Evolutionary conservation across 2,797 vertebrate species (phyloP).

Genomic region (Mormyrus hasselquistii): DNA sequence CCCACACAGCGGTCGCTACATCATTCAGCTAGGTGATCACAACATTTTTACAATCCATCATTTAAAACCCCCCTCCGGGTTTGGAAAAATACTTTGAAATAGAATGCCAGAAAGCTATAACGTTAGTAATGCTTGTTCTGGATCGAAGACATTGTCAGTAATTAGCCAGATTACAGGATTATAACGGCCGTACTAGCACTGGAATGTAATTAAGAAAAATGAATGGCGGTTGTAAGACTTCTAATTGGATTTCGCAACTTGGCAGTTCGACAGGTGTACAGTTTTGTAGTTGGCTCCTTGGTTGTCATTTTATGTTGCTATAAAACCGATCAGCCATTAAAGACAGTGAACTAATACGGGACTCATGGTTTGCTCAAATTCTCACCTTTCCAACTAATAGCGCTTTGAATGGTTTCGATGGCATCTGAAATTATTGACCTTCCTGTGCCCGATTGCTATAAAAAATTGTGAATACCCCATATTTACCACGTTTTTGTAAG

Average conservation of each 20-base stretch:
- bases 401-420: background rate
- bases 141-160: background rate
- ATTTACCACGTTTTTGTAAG: background rate
- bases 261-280: constrained; percentile 1
- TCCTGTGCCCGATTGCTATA: background rate
- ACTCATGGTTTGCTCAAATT: background rate
- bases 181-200: background rate
- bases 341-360: background rate
- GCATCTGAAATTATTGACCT: background rate
- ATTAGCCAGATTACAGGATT: constrained; percentile 1
- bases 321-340: background rate
- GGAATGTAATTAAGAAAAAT: background rate
- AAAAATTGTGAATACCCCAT: background rate
- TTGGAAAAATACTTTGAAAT: background rate
- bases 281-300: background rate
- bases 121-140: background rate
- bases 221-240: background rate
- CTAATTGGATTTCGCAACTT: background rate
- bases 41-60: background rate
- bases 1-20: background rate
- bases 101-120: background rate
- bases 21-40: background rate
- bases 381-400: background rate
- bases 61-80: background rate
- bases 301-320: constrained; percentile 16